These are phyloP conservation scores for Oreohelix idahoensis DNA, from an alignment of 1,140 invertebrate species.

Conservation along the genomic window DNA sequence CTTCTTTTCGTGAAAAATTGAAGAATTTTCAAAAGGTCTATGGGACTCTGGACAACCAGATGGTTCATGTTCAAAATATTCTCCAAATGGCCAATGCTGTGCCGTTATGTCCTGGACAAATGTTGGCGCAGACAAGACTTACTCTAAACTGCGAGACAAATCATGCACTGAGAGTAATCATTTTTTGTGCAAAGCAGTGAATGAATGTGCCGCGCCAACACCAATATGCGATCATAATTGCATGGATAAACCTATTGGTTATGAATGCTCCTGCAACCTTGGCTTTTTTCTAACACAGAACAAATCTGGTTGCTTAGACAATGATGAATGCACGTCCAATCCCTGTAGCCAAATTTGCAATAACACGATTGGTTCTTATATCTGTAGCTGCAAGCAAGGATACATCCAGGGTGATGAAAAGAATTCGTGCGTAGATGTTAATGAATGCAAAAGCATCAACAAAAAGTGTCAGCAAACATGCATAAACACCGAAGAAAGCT, in stretches of 20 bases:
- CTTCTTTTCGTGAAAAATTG: neutral
- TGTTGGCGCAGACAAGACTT: no score
- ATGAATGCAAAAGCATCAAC: slow-evolving; percentile 25
- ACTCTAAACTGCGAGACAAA: neutral
- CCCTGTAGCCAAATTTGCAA: slow-evolving; percentile 47
- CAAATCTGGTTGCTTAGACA: slow-evolving; percentile 32
- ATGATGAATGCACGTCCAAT: slow-evolving; percentile 46
- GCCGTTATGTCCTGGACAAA: neutral
- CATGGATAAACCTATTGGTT: neutral
- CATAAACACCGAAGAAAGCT: slow-evolving; percentile 47
- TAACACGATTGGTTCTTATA: slow-evolving; percentile 44
- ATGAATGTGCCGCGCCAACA: neutral
- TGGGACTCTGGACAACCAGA: neutral
- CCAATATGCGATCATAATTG: neutral
- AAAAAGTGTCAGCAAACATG: slow-evolving; percentile 37
- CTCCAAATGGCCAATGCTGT: neutral
- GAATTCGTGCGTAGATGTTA: neutral
- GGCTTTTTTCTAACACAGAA: neutral
- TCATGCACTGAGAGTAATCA: neutral
- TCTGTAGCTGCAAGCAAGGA: neutral
- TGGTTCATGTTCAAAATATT: neutral
- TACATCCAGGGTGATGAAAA: neutral
- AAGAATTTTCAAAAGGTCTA: neutral
- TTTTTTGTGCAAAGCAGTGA: neutral
- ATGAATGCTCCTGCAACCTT: neutral